These are phyloP conservation scores for Phasianus colchicus DNA, from an alignment of 2,113 vertebrate species.

Conservation along the genomic window DNA sequence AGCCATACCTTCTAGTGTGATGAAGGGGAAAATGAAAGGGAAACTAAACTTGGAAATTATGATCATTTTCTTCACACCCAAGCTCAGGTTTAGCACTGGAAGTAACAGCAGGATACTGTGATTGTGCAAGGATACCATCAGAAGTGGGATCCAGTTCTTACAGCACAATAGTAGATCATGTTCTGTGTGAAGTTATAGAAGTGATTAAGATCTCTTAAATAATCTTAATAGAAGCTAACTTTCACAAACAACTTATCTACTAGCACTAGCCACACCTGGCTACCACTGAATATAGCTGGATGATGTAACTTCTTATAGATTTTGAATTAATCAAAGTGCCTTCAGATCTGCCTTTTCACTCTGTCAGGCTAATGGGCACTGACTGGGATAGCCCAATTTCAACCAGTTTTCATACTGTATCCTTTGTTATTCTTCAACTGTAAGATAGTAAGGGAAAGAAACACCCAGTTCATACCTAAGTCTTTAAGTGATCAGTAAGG, in stretches of 20 bases:
- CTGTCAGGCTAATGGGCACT: neutral
- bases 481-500: neutral
- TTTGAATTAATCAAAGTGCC: neutral
- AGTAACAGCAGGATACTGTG: neutral
- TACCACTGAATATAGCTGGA: neutral
- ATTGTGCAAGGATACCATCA: neutral
- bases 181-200: neutral
- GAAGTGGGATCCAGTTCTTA: neutral
- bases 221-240: neutral
- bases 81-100: conserved; percentile 30
- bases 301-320: neutral
- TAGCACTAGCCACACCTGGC: neutral
- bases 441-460: neutral
- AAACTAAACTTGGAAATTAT: conserved; percentile 30
- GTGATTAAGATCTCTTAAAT: neutral
- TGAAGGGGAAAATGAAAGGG: conserved; percentile 50
- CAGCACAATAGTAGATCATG: neutral
- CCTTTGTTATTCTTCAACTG: neutral
- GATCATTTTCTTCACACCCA: conserved; percentile 7
- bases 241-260: neutral
- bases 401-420: neutral
- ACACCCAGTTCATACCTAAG: neutral
- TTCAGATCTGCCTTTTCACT: neutral
- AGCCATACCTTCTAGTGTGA: conserved; percentile 16
- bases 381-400: neutral